These are phyloP conservation scores for Atopsyche davidsoni DNA, from an alignment of 1,140 invertebrate genomes.

Conservation along the genomic window DNA sequence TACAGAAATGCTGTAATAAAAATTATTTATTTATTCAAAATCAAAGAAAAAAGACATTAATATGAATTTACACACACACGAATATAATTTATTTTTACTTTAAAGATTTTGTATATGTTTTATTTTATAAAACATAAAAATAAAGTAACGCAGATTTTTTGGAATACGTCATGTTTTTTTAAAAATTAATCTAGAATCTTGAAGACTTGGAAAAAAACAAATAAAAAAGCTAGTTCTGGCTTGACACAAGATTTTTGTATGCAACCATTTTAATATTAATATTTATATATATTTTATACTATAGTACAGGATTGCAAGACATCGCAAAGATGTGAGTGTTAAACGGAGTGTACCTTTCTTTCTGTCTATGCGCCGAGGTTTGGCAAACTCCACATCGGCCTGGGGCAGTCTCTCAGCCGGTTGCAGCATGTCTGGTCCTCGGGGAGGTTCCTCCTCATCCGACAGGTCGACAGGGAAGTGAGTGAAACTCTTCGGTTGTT, in stretches of 20 bases:
- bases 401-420: slow-evolving; percentile 25
- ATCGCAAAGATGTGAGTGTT: not conserved
- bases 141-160: not conserved
- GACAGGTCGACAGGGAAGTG: no score
- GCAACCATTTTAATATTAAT: not conserved
- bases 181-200: no score
- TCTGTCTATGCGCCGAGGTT: slow-evolving; percentile 25
- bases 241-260: slow-evolving; percentile 1
- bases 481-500: no score
- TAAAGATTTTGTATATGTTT: no score
- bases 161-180: not conserved
- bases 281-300: not conserved
- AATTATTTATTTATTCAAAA: no score
- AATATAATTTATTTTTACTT: no score
- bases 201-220: not conserved
- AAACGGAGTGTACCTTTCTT: slow-evolving; percentile 23
- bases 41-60: no score
- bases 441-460: no score
- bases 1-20: no score
- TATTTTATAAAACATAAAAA: not conserved
- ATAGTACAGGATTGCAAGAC: not conserved
- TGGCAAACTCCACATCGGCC: slow-evolving; percentile 27
- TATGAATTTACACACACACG: no score
- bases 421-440: no score
- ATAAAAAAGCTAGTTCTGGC: not conserved